These are phyloP conservation scores for Microcebus griseorufus DNA, from an alignment of 2,113 vertebrate genomes.

Conservation along the genomic window DNA sequence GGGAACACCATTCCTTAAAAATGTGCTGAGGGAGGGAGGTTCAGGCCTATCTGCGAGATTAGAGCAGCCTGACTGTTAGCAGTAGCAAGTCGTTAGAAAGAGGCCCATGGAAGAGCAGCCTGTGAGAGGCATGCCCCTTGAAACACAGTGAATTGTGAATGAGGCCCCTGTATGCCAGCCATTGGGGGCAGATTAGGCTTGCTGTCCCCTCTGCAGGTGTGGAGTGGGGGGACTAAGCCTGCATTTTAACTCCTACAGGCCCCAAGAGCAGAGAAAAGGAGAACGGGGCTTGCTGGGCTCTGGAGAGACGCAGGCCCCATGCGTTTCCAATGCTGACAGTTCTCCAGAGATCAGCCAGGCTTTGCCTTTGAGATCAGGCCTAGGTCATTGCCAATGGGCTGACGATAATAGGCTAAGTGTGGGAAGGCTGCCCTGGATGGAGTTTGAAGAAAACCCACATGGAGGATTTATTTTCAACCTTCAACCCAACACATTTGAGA, in stretches of 20 bases:
- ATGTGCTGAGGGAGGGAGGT: constrained; percentile 76
- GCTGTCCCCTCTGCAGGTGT: constrained; percentile 69
- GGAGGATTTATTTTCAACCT: constrained; percentile 43
- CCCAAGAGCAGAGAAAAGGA: not conserved
- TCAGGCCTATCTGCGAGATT: constrained; percentile 64
- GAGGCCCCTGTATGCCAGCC: constrained; percentile 68
- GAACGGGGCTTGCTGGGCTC: not conserved
- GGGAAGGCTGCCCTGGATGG: constrained; percentile 35
- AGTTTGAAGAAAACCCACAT: not conserved
- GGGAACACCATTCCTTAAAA: constrained; percentile 70
- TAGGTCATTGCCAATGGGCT: constrained; percentile 25
- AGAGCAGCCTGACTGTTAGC: constrained; percentile 51
- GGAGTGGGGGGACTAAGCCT: constrained; percentile 37
- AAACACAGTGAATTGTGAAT: constrained; percentile 79
- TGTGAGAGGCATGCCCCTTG: constrained; percentile 46
- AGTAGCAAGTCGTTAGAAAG: constrained; percentile 59
- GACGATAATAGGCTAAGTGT: constrained; percentile 25
- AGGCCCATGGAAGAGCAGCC: constrained; percentile 36
- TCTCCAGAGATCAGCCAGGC: constrained; percentile 27
- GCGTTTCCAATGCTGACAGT: not conserved
- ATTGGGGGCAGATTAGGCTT: constrained; percentile 50
- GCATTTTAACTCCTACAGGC: constrained; percentile 65
- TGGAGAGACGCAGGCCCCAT: not conserved
- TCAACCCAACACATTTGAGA: constrained; percentile 16
- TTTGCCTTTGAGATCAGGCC: constrained; percentile 33